Conservation (phyloP, 2,797 vertebrate genomes). For the Lycodopsis pacificus region DNA sequence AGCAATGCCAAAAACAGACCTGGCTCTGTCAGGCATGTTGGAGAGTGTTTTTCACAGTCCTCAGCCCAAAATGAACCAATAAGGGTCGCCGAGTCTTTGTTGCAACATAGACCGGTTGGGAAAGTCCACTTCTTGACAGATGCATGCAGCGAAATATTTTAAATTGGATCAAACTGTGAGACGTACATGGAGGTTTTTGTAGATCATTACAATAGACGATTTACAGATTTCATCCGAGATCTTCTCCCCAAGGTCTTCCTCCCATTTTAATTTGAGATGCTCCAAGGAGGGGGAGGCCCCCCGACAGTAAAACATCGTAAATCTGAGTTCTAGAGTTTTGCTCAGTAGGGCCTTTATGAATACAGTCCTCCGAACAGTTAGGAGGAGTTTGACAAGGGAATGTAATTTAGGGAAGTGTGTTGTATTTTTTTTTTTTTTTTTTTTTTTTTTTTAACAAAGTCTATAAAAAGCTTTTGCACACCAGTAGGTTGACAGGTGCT, state of each 20-base stretch:
- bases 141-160: not conserved
- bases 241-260: not conserved
- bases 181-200: not conserved
- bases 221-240: not conserved
- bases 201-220: not conserved
- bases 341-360: not conserved
- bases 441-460: too few species aligned
- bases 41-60: not conserved
- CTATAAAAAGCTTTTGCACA: too few species aligned
- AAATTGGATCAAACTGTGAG: not conserved
- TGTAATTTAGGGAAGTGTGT: too few species aligned
- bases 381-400: not conserved
- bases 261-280: not conserved
- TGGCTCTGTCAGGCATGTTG: too few species aligned
- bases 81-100: not conserved
- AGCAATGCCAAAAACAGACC: not conserved
- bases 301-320: not conserved
- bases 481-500: too few species aligned
- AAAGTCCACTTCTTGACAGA: not conserved
- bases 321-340: not conserved
- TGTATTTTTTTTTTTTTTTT: too few species aligned
- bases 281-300: not conserved
- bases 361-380: not conserved
- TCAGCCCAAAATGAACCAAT: not conserved
- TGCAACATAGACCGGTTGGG: not conserved